phyloP scores from a whole-genome alignment of 2,113 vertebrate species.

The Dicerorhinus sumatrensis region DNA sequence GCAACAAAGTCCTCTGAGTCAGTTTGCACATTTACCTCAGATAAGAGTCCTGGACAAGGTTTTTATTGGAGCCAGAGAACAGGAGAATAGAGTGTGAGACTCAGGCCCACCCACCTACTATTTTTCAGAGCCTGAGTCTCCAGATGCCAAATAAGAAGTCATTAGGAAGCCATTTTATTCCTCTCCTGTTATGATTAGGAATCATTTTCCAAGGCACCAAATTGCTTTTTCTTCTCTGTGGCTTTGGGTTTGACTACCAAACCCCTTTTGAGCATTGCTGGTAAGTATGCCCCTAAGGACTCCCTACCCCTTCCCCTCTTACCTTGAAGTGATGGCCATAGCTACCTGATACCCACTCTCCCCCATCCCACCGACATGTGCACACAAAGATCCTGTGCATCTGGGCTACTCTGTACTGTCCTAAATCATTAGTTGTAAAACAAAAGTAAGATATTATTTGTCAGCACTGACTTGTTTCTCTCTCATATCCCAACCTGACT shows the following conservation, averaged over 20 bases:
- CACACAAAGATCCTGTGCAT: background rate
- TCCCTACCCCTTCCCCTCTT: background rate
- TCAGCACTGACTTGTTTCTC: background rate
- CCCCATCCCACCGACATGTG: background rate
- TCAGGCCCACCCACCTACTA: background rate
- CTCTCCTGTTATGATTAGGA: background rate
- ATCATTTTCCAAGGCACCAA: background rate
- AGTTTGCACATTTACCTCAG: background rate
- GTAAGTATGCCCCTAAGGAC: background rate
- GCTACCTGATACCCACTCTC: background rate
- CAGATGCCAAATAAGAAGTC: background rate
- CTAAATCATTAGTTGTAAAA: slow-evolving; percentile 26
- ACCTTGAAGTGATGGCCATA: background rate
- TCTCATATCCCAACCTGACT: background rate
- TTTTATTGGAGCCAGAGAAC: background rate
- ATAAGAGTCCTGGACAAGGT: slow-evolving; percentile 4
- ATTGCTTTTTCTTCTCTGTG: background rate
- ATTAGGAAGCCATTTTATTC: background rate
- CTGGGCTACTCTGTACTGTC: background rate
- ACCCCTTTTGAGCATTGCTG: background rate
- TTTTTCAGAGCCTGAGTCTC: background rate
- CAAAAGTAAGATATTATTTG: slow-evolving; percentile 12
- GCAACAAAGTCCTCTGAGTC: background rate
- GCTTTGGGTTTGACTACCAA: slow-evolving; percentile 16
- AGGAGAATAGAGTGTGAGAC: background rate